Evolutionary conservation across 2,888 invertebrate genomes (phyloP), one percentile per base, ranked within the genome.

Genomic region (Caprella mutica): DNA sequence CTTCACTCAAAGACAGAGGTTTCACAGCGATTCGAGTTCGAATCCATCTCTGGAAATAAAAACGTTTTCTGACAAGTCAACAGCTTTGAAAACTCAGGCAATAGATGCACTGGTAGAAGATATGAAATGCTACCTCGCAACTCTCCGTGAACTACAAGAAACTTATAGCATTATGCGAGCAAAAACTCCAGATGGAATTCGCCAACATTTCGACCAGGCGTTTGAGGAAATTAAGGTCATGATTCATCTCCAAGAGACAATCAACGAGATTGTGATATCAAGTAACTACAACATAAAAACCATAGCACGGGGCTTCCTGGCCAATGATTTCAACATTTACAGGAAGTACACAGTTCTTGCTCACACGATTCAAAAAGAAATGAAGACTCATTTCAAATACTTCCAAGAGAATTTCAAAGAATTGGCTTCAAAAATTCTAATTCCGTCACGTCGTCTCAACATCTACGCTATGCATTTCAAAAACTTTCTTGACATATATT

Each of bases 391-490:
- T 38, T 55, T 55, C 3, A 30, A 39, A n/a, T 52, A 61, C 23
- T 52, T 61, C 14, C 24, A 51, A 23, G 61, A 61, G 27, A 27
- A 57, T 19, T 61, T 52, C 19, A 54, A 54, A 4, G 23, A 40
- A 26, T 48, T 61, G 9, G 43, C 35, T 9, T 39, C 39, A 14
- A 57, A 61, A 39, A 55, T 52, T 35, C 54, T 61, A 17, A 57
- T 55, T 39, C 61, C 61, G 1, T 44, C 56, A 4, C 33, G 55
- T 9, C 27, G 61, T 4, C 27, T 61, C 5, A 61, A 61, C 29
- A 54, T 57, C 23, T 61, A 61, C 29, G 54, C 53, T 23, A 56
- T 51, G 55, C 40, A 55, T n/a, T 52, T 61, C 3, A 52, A 61
- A 6, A 33, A 38, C n/a, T 42, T 61, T n/a, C 48, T 51, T 26